Evolutionary conservation across 2,888 invertebrate species (phyloP).

Genomic region (Cephonodes hylas): DNA sequence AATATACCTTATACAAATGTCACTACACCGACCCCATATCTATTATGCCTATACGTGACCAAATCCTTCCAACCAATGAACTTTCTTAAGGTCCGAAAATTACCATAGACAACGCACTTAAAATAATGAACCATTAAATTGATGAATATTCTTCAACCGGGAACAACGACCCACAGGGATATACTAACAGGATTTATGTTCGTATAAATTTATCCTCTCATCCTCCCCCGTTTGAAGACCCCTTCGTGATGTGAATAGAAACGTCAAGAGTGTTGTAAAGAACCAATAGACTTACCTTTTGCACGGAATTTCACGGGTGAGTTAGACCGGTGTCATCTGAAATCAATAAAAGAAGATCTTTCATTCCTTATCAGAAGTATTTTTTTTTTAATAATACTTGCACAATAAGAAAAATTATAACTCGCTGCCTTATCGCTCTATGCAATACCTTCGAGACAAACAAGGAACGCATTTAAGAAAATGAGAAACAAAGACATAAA

Average conservation of each 20-base stretch:
- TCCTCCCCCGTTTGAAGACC: not conserved
- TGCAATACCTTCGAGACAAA: too few species aligned
- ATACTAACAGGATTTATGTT: conserved; percentile 27
- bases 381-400: too few species aligned
- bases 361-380: too few species aligned
- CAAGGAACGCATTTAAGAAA: too few species aligned
- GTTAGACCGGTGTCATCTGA: conserved; percentile 40
- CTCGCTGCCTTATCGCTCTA: too few species aligned
- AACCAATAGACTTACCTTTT: conserved; percentile 33
- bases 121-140: conserved; percentile 41
- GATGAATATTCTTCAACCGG: conserved; percentile 27
- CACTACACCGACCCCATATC: not conserved
- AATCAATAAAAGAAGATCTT: conserved; percentile 30
- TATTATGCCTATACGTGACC: not conserved
- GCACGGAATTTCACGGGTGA: conserved; percentile 16
- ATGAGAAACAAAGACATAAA: too few species aligned
- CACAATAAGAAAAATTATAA: too few species aligned
- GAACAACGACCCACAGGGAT: conserved; percentile 25
- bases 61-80: not conserved
- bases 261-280: conserved; percentile 12
- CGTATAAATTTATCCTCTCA: conserved; percentile 20
- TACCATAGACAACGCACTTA: conserved; percentile 24
- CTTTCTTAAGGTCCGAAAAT: not conserved
- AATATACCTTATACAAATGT: not conserved
- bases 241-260: not conserved